A percentile compares a stretch with the other conserved stretches of the same genome.
Conservation (phyloP, 2,113 vertebrate species). For the Alaudala cheleensis region DNA sequence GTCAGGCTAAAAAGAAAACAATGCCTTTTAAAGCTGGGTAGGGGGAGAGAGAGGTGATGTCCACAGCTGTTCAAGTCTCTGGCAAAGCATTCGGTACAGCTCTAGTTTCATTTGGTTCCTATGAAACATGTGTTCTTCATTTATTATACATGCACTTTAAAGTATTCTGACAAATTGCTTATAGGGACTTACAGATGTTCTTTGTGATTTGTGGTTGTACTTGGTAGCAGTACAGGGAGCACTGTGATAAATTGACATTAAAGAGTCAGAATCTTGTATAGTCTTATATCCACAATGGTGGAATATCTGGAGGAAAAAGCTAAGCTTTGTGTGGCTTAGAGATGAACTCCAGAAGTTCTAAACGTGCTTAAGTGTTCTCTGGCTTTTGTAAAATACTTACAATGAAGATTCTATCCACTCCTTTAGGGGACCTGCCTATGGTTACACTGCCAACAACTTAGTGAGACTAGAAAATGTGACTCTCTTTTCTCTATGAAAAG, state of each 20-base stretch:
- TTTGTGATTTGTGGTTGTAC: conserved; percentile 55
- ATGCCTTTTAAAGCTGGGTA: conserved; percentile 32
- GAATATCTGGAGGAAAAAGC: background rate
- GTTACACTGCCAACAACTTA: background rate
- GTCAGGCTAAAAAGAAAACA: conserved; percentile 53
- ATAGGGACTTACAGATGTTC: conserved; percentile 65
- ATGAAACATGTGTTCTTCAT: conserved; percentile 75
- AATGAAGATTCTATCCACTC: background rate
- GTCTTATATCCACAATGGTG: background rate
- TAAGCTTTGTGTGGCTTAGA: background rate
- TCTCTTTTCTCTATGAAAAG: background rate
- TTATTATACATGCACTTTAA: conserved; percentile 67
- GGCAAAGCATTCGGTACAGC: conserved; percentile 60
- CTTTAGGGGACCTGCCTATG: background rate
- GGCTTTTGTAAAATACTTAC: background rate
- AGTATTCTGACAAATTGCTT: conserved; percentile 71
- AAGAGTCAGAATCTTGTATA: conserved; percentile 1
- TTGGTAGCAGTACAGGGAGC: conserved; percentile 29
- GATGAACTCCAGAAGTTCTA: background rate
- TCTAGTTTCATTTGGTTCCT: conserved; percentile 70
- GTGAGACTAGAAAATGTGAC: background rate
- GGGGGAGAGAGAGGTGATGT: conserved; percentile 48
- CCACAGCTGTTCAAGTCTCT: conserved; percentile 70
- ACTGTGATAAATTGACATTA: background rate
- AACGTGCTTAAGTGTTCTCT: background rate